phyloP scores from a whole-genome alignment of 2,797 vertebrate species.

The Nannoperca obscura region DNA sequence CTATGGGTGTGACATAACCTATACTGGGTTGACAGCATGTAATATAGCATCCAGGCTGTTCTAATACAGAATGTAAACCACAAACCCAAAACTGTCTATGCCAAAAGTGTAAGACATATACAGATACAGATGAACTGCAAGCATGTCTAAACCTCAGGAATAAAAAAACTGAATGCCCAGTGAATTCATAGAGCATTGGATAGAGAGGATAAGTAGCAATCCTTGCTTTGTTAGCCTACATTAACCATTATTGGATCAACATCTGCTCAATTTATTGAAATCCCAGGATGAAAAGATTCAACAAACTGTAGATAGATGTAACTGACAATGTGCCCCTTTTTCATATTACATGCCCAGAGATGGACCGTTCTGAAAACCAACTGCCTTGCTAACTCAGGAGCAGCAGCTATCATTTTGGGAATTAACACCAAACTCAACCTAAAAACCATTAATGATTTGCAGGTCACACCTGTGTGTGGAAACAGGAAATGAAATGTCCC shows the following conservation, averaged over 20 bases:
- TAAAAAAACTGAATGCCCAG: neutral
- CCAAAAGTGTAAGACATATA: neutral
- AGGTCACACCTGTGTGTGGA: slow-evolving; percentile 48
- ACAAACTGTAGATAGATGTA: slow-evolving; percentile 10
- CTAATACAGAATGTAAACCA: neutral
- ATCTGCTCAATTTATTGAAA: slow-evolving; percentile 28
- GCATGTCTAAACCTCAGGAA: neutral
- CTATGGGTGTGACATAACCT: slow-evolving; percentile 32
- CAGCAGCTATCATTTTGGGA: neutral
- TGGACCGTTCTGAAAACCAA: neutral
- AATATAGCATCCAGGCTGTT: neutral
- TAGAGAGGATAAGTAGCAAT: slow-evolving; percentile 19
- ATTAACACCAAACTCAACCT: slow-evolving; percentile 21
- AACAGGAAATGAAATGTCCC: slow-evolving; percentile 40
- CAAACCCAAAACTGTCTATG: slow-evolving; percentile 6
- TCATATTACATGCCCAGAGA: neutral
- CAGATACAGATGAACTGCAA: slow-evolving; percentile 2
- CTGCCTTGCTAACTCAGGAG: neutral
- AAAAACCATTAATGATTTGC: slow-evolving; percentile 33
- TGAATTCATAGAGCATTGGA: slow-evolving; percentile 30
- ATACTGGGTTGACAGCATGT: neutral
- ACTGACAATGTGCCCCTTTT: neutral
- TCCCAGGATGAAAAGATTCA: slow-evolving; percentile 32
- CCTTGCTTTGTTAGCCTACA: neutral
- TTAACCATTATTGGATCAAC: slow-evolving; percentile 28